Base-by-base conservation (phyloP, 2,888 invertebrate genomes). In the Ochropacha duplaris region DNA sequence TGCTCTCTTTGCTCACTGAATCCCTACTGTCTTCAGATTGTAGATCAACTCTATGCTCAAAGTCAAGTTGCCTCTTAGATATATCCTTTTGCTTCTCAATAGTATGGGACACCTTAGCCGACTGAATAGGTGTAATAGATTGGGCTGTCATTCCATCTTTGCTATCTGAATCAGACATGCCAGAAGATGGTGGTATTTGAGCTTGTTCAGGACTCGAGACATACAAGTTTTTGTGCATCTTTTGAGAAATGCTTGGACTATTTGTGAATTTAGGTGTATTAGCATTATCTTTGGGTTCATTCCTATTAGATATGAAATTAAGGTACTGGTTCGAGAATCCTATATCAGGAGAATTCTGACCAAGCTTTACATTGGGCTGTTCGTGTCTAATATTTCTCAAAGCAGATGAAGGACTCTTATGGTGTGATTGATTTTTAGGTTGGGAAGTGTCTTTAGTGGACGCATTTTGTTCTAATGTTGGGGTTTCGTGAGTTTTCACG, bases 191-290 rank as follows among this genome's bases (percentile, higher is more conserved):
- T 16, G 93, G 93, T 62, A 93, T 87, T 74, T 93, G 93, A 31
- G 88, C 93, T 69, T 92, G 93, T 69, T 92, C 93, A 24, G 93
- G 93, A 74, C 93, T 93, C 16, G 91, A 91, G 14, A 92, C 93
- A 71, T 93, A 93, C 57, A 93, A 79, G 67, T 92, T 93, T 77
- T 92, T 93, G 72, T 92, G 93, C 91, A 90, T 93, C 74, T 90
- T 93, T 69, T 88, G 93, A 50, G 87, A 91, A 81, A 93, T 93
- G 68, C 81, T 93, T 2, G 92, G 93, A 68, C 93, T 93, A 68
- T 90, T 93, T 16, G 84, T 87, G 73, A 93, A 93, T 71, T 94
- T 93, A 61, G 93, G 92, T 49, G 93, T 93, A 68, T 93, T 93
- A 0, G 93, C 93, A 69, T 92, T 92, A 67, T 93, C 93, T 71